Percentiles rank a stretch among this genome's conserved stretches.
These are phyloP conservation scores for Amyelois transitella DNA, from an alignment of 1,140 invertebrate genomes.

Conservation along the genomic window DNA sequence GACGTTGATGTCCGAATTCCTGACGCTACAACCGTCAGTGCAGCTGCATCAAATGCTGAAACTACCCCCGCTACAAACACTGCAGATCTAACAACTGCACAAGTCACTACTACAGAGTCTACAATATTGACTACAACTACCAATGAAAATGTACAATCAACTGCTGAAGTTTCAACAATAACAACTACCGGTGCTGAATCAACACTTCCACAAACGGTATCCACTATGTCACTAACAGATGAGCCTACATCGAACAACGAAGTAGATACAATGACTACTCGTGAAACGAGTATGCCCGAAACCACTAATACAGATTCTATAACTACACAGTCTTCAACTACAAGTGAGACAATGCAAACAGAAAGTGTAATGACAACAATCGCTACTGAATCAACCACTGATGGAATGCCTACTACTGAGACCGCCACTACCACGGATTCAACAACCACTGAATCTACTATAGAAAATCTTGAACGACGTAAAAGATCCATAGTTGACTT, in stretches of 20 bases:
- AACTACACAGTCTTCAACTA: constrained; percentile 10
- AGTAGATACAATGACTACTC: constrained; percentile 11
- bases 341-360: constrained; percentile 12
- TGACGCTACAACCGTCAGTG: constrained; percentile 17
- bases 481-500: constrained; percentile 66
- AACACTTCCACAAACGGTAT: constrained; percentile 2
- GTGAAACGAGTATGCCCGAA: background rate
- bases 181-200: constrained; percentile 12
- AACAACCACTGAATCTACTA: constrained; percentile 33
- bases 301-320: constrained; percentile 7
- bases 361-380: constrained; percentile 17
- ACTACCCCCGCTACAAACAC: constrained; percentile 6
- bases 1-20: constrained; percentile 31
- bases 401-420: background rate
- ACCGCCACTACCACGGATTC: constrained; percentile 4
- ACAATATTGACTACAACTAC: constrained; percentile 4
- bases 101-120: constrained; percentile 1
- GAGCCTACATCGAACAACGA: constrained; percentile 21
- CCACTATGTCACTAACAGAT: constrained; percentile 9
- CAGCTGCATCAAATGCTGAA: constrained; percentile 21
- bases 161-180: constrained; percentile 11
- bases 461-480: constrained; percentile 50
- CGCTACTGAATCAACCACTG: constrained; percentile 19
- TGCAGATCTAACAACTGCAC: background rate
- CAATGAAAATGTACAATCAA: background rate